Evolutionary conservation across 2,888 invertebrate genomes (phyloP), one percentile per base, ranked within the genome.

Genomic region (Lochmaea capreae): DNA sequence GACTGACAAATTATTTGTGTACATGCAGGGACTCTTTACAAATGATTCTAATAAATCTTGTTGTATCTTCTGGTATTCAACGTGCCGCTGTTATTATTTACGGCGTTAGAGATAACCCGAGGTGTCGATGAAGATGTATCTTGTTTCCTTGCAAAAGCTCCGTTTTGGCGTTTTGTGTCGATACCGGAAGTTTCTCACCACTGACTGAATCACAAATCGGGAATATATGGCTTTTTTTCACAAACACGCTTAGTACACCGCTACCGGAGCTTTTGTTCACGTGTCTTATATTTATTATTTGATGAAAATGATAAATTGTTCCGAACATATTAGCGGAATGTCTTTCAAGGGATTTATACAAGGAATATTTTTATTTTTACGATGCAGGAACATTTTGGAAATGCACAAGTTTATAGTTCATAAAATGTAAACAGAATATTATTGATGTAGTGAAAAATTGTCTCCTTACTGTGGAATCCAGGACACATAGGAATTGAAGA

Each of bases 1-100:
- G 70, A 67, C 77, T 79, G 79, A 78, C 78, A 79, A 79, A 78
- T 79, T 78, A 78, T 78, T 78, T 78, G 78, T 79, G 78, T 78
- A 78, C 78, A 79, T 77, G 76, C 72, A 72, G 66, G 61, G 76
- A 74, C 75, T 73, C 72, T 72, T 78, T 75, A 78, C 78, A 79
- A 79, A 79, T 79, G 78, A 77, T 74, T 72, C 46, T 70, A 59
- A 78, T 79, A 76, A 76, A 78, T 79, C 74, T 76, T 57, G 49
- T 54, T 61, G 71, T 77, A 77, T 77, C 77, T 77, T 75, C 69
- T 65, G 67, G 66, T 65, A 26, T 70, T 75, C 75, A 75, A 66
- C 72, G 61, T 72, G 59, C 54, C 69, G 73, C 65, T 73, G 73
- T 76, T 76, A 76, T 76, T 76, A 76, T 76, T 76, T 76, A 73